Percentiles rank a stretch among this genome's conserved stretches.
Evolutionary conservation across 2,888 invertebrate genomes (phyloP).

Genomic region (Boloria selene): DNA sequence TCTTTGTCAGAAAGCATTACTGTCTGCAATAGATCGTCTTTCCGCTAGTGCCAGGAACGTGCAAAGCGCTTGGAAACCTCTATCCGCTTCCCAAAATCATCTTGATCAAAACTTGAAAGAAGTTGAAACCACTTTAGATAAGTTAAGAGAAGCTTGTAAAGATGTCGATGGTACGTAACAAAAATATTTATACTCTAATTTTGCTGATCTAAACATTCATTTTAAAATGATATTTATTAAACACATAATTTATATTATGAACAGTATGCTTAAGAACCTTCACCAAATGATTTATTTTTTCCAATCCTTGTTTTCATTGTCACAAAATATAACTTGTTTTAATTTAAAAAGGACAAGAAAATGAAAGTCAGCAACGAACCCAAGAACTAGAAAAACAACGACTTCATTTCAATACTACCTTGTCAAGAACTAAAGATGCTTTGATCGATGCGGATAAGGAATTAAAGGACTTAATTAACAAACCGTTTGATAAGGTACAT

Average conservation of each 20-base stretch:
- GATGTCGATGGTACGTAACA: constrained; percentile 6
- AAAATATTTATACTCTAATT: too few relatives aligned
- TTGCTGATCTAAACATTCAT: too few relatives aligned
- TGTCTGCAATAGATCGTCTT: constrained; percentile 30
- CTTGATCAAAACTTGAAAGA: constrained; percentile 19
- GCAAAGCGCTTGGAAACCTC: constrained; percentile 29
- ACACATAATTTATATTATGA: too few relatives aligned
- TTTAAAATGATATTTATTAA: too few relatives aligned
- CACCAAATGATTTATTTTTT: too few relatives aligned
- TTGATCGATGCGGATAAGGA: constrained; percentile 44
- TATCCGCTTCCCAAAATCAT: constrained; percentile 20
- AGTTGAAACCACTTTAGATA: constrained; percentile 18
- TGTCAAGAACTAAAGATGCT: constrained; percentile 40
- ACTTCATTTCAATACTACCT: constrained; percentile 44
- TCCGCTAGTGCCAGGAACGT: constrained; percentile 15
- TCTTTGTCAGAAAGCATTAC: constrained; percentile 29
- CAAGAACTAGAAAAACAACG: constrained; percentile 35
- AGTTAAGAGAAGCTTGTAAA: constrained; percentile 23
- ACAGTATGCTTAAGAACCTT: too few relatives aligned
- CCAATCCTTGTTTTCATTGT: too few relatives aligned
- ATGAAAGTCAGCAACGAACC: neutral
- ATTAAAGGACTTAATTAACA: constrained; percentile 35
- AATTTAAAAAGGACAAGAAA: neutral
- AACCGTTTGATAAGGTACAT: constrained; percentile 16
- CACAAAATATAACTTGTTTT: too few relatives aligned